phyloP scores from a whole-genome alignment of 2,797 vertebrate species.

The Amniataba percoides region DNA sequence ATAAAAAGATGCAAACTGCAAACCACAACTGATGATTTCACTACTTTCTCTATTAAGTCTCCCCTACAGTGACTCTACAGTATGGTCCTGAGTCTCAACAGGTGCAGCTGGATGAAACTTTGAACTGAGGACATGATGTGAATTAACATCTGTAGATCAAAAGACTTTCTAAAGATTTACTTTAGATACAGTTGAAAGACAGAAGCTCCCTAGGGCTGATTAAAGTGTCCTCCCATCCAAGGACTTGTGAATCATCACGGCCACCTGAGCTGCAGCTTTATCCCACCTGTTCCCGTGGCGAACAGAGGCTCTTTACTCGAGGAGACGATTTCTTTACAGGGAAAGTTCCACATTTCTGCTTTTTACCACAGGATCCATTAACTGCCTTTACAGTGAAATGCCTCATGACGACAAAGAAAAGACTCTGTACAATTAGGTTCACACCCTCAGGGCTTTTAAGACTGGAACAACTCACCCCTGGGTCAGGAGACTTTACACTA shows the following conservation, averaged over 20 bases:
- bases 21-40: background rate
- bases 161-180: background rate
- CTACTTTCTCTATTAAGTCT: background rate
- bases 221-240: constrained; percentile 3
- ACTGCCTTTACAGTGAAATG: constrained; percentile 10
- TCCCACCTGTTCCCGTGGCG: constrained; percentile 5
- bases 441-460: constrained; percentile 1
- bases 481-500: background rate
- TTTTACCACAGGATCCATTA: background rate
- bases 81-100: background rate
- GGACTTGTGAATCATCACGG: constrained; percentile 7
- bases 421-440: constrained; percentile 16
- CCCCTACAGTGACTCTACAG: too few species aligned
- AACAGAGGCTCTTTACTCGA: constrained; percentile 6
- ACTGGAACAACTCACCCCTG: background rate
- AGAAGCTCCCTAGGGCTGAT: background rate
- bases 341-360: constrained; percentile 10
- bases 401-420: background rate
- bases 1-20: background rate
- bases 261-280: background rate
- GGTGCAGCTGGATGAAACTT: background rate
- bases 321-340: constrained; percentile 8
- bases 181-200: background rate
- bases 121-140: background rate
- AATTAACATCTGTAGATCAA: background rate